Evolutionary conservation across 2,888 invertebrate genomes (phyloP), one percentile per base, ranked within the genome.

Genomic region (Lasius platythorax): DNA sequence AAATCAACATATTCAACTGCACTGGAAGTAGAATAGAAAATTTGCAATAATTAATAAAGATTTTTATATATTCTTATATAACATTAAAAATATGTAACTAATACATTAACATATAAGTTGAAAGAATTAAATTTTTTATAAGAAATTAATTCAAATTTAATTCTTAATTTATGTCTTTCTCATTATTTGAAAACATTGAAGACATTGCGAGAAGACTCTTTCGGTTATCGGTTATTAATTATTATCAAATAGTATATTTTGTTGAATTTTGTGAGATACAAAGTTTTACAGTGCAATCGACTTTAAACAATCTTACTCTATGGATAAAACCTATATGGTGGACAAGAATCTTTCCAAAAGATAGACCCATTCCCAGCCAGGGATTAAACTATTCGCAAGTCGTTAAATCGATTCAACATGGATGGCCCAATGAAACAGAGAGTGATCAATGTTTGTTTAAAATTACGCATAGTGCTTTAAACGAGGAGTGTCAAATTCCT

Each of bases 251-350:
- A 46, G 28, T 15, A 68, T 12, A 3, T 68, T n/a, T 58, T 23
- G 23, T 68, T 12, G 56, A 56, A 3, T 23, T 63, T 53, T 30
- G 30, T n/a, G 30, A 61, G n/a, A n/a, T 72, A 23, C 15, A 18
- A 43, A 67, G 0, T 43, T 30, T 83, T 73, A 11, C 50, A 91
- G 89, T 87, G 15, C 84, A 89, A 67, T 43, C 74, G 46, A 61
- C 50, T 8, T 63, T 93, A 43, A 93, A 89, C 33, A 76, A 86
- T 30, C 92, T 93, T 0, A 84, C 87, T 82, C 74, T 92, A 1
- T 94, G 94, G 94, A 90, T 91, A 8, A 79, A 81, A 33, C 81
- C 87, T 18, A 92, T 94, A 76, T 18, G 30, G 5, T 94, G 92
- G 91, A 90, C 73, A 82, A 81, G 72, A 73, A 8, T 46, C 40